These are phyloP conservation scores for Sussaba pulchella DNA, from an alignment of 2,888 invertebrate genomes.

Conservation along the genomic window DNA sequence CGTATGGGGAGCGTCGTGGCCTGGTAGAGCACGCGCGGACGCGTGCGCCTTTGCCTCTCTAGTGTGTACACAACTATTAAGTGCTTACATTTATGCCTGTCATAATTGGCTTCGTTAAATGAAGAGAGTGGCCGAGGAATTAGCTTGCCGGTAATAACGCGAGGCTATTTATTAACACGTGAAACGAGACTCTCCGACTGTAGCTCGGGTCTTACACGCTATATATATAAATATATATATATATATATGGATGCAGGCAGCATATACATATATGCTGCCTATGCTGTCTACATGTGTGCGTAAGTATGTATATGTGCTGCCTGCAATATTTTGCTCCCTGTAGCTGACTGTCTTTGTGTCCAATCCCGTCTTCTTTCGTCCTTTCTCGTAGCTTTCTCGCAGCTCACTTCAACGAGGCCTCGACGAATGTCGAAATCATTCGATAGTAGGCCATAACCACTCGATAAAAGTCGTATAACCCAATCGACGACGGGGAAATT, in stretches of 20 bases:
- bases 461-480: constrained; percentile 36
- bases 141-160: constrained; percentile 83
- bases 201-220: constrained; percentile 4
- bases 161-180: constrained; percentile 83
- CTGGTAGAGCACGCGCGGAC: constrained; percentile 54
- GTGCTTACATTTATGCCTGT: constrained; percentile 82
- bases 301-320: too few relatives aligned
- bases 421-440: constrained; percentile 26
- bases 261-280: constrained; percentile 43
- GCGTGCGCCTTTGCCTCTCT: constrained; percentile 55
- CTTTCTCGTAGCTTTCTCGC: constrained; percentile 45
- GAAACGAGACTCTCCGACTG: constrained; percentile 75
- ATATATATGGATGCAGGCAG: too few relatives aligned
- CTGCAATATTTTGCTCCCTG: too few relatives aligned
- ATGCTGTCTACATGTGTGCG: too few relatives aligned
- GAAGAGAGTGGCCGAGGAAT: constrained; percentile 83
- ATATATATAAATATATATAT: constrained; percentile 5
- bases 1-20: constrained; percentile 50
- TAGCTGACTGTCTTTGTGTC: constrained; percentile 22
- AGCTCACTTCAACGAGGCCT: constrained; percentile 18
- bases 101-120: constrained; percentile 83
- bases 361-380: constrained; percentile 25
- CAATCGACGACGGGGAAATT: background rate
- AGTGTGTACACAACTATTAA: constrained; percentile 82
- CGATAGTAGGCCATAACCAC: constrained; percentile 51